Conservation (phyloP, 1,140 invertebrate genomes). For the Cydia fagiglandana region DNA sequence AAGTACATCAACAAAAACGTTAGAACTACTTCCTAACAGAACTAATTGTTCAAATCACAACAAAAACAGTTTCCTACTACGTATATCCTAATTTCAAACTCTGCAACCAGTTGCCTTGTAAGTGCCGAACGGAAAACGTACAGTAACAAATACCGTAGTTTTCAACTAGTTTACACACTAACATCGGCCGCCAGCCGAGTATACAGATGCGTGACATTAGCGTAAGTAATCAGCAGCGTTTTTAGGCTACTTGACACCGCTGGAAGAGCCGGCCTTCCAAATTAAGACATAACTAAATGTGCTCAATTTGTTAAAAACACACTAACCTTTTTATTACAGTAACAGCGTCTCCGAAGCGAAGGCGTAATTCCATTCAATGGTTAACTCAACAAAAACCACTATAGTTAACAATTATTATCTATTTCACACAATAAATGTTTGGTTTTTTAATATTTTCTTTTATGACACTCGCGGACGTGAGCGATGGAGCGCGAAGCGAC, state of each 20-base stretch:
- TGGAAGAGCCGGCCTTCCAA: conserved; percentile 64
- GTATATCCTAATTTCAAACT: neutral
- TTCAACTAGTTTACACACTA: conserved; percentile 21
- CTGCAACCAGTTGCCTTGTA: conserved; percentile 12
- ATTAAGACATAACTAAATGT: conserved; percentile 67
- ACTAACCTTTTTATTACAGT: conserved; percentile 64
- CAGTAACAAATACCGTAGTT: neutral
- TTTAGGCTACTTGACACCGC: conserved; percentile 56
- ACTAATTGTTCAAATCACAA: conserved; percentile 9
- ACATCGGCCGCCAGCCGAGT: conserved; percentile 4
- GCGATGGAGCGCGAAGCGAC: conserved; percentile 46
- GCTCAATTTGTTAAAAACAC: conserved; percentile 49
- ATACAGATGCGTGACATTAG: neutral
- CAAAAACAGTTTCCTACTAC: conserved; percentile 22
- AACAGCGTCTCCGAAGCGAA: conserved; percentile 39
- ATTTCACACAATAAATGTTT: conserved; percentile 69
- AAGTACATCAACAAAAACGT: conserved; percentile 4
- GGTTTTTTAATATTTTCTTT: conserved; percentile 68
- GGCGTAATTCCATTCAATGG: conserved; percentile 57
- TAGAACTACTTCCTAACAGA: conserved; percentile 10
- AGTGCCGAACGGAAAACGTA: neutral
- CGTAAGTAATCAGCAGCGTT: conserved; percentile 27
- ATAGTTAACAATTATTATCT: conserved; percentile 56
- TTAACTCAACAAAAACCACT: conserved; percentile 55
- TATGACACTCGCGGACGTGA: conserved; percentile 60